Conservation (phyloP, 2,113 vertebrate species). For the Pyxicephalus adspersus region DNA sequence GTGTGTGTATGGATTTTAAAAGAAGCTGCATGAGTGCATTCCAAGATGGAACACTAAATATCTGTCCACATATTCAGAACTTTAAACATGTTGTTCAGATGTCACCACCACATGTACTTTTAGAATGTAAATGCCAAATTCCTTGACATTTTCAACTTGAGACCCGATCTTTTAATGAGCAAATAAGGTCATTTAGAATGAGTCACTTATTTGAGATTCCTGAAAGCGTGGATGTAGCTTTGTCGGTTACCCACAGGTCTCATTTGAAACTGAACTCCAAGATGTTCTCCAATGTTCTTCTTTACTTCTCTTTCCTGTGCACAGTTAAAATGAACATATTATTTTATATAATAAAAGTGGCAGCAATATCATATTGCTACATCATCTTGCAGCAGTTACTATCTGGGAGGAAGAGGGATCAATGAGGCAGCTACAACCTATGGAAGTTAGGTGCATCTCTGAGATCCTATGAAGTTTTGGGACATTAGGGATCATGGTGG, state of each 20-base stretch:
- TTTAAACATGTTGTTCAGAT: constrained; percentile 62
- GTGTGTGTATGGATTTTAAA: constrained; percentile 5
- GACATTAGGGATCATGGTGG: too few species aligned
- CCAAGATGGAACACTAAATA: constrained; percentile 22
- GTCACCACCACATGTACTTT: constrained; percentile 56
- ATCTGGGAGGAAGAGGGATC: too few species aligned
- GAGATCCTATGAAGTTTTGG: too few species aligned
- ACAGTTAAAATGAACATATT: too few species aligned
- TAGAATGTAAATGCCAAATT: constrained; percentile 64
- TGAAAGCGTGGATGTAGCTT: constrained; percentile 63
- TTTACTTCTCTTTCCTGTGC: too few species aligned
- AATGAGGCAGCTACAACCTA: too few species aligned
- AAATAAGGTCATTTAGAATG: constrained; percentile 68
- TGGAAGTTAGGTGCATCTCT: too few species aligned
- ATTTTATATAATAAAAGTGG: too few species aligned
- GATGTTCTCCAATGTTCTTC: too few species aligned
- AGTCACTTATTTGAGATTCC: constrained; percentile 62
- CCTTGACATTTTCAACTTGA: constrained; percentile 68
- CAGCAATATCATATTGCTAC: too few species aligned
- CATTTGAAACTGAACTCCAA: too few species aligned
- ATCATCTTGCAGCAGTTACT: too few species aligned
- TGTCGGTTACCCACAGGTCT: constrained; percentile 54
- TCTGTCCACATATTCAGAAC: constrained; percentile 42
- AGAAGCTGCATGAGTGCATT: background rate
- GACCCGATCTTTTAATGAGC: constrained; percentile 70